Evolutionary conservation across 2,888 invertebrate genomes (phyloP), one percentile per base, ranked within the genome.

Genomic region (Leptogaster cylindrica): DNA sequence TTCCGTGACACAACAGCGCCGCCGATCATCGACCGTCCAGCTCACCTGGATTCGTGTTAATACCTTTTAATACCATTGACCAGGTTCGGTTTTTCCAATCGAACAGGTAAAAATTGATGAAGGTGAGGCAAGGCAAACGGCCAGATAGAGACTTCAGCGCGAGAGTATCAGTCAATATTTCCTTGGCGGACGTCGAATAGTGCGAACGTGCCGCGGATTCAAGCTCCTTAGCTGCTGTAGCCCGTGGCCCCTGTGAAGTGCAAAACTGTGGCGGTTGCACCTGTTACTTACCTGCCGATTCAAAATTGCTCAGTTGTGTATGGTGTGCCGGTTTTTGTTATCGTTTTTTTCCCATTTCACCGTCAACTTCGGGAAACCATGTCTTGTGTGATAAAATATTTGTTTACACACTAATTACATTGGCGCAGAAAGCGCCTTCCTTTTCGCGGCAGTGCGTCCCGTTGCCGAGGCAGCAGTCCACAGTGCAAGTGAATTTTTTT

Each of bases 371-470:
- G 5, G 20, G 36, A 55, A 55, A 16, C 33, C 4, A 23, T 55
- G 55, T 55, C 55, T 55, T 55, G n/a, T 55, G 55, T 20, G 55
- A 55, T 55, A 55, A 55, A 33, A 36, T 55, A 55, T 55, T 33
- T 33, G 55, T 55, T 33, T 55, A 55, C 55, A 55, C 55, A 18
- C 36, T 55, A 33, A 33, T 55, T 55, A 33, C 36, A 20, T n/a
- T 18, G 55, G 36, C 36, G 36, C 18, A 51, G 28, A 18, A 31
- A 55, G 23, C 23, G 55, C 36, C 33, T 36, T 55, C 20, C n/a
- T 55, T n/a, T n/a, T n/a, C n/a, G n/a, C n/a, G n/a, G n/a, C n/a
- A n/a, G n/a, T n/a, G n/a, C n/a, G 50, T 50, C 14, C 27, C 23
- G 20, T 12, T 50, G 27, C 27, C 14, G 23, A 50, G 50, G 50